Base-by-base conservation (phyloP, 2,888 invertebrate species). In the Heliothis peltigera region DNA sequence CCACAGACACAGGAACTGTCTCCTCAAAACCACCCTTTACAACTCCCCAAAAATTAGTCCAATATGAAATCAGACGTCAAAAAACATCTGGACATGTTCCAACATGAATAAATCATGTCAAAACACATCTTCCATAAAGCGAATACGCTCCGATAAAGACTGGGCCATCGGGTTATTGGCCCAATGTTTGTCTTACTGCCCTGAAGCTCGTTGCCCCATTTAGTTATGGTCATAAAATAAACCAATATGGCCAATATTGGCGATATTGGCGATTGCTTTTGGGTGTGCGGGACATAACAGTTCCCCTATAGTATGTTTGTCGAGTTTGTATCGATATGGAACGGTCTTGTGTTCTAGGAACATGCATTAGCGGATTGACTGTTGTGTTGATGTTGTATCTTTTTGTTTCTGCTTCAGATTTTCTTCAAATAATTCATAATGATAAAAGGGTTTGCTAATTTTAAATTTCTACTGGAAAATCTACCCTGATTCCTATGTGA, bases 91-190 rank as follows among this genome's bases (percentile, higher is more conserved):
- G 60, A 68, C 55, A 22, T 28, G 55, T 74, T 75, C 75, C 70
- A 70, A 75, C 69, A 74, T 60, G 70, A 70, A 68, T 59, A 74
- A 70, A 58, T 74, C 75, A 74, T 74, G 59, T 55, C 25, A 19
- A 43, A 39, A 55, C 54, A 71, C 70, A 64, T 57, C 66, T 65
- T 70, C 61, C 64, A 74, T 70, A 64, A 70, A 59, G 44, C 62
- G 48, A 73, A 80, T 67, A 69, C 53, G 63, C 47, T 21, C 61
- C 52, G 79, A 66, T 72, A 79, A 76, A 63, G 60, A 63, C 59
- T 25, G 52, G 44, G 39, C 12, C 39, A 19, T 79, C 42, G 55
- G 48, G 39, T 19, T 59, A 64, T 59, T 64, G 70, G 58, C 22
- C 43, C 49, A 62, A 64, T 64, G 58, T 75, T 61, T 79, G 64